Conservation (phyloP, 2,797 vertebrate genomes). For the Poeciliopsis infans region DNA sequence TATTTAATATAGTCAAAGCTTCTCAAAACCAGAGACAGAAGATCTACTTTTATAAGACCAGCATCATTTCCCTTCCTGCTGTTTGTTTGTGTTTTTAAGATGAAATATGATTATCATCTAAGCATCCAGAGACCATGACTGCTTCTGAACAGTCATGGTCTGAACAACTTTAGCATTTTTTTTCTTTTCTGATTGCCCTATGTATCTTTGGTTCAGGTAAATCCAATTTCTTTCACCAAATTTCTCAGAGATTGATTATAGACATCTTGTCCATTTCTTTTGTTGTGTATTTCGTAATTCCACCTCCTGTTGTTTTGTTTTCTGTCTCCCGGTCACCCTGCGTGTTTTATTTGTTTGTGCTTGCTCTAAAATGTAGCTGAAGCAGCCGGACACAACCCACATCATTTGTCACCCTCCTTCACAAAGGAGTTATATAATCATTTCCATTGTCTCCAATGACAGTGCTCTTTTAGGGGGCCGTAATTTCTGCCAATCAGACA, state of each 20-base stretch:
- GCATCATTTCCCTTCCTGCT: background rate
- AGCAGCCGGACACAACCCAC: background rate
- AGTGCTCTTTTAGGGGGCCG: background rate
- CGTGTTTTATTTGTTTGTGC: background rate
- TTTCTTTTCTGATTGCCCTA: background rate
- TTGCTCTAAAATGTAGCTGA: background rate
- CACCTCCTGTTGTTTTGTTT: background rate
- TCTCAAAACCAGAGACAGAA: background rate
- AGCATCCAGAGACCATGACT: background rate
- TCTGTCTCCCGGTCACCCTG: background rate
- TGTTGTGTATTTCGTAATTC: background rate
- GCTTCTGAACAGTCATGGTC: background rate
- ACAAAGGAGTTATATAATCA: constrained; percentile 8
- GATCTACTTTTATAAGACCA: background rate
- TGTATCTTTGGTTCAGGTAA: background rate
- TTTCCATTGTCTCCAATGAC: constrained; percentile 2
- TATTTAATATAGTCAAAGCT: background rate
- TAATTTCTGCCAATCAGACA: constrained; percentile 12
- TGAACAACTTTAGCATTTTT: background rate
- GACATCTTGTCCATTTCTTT: background rate
- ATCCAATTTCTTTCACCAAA: background rate
- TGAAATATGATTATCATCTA: background rate
- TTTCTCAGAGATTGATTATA: background rate
- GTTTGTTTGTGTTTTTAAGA: background rate
- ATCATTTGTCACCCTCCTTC: constrained; percentile 1